Evolutionary conservation across 2,888 invertebrate species (phyloP), one percentile per base, ranked within the genome.

Genomic region (Neoitamus cyanurus): DNA sequence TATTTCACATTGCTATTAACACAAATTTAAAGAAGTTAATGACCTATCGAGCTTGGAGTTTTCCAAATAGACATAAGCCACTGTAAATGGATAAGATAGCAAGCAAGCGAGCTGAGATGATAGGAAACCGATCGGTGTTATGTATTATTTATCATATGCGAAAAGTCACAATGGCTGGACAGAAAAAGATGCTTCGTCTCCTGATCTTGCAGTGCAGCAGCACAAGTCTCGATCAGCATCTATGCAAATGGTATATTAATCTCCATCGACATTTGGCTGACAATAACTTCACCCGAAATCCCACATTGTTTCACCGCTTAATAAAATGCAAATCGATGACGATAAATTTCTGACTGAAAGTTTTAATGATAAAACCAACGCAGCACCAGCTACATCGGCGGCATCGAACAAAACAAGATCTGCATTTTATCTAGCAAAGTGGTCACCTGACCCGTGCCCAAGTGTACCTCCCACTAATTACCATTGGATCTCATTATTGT

Each of bases 401-500:
- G 58, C 58, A 37, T 15, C 42, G 75, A 13, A 75, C 15, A 75
- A 11, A 75, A 28, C 75, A 42, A 37, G 25, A 75, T 75, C 75
- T 42, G 42, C 75, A 75, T 75, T 58, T 42, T 28, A 75, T 75
- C 75, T 75, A 75, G 73, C 42, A 42, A 42, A 28, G 20, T 15
- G 42, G 25, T 37, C 75, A 58, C 58, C 58, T 58, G 58, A 75
- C 69, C 69, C 46, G 34, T 30, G 37, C 5, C 82, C 69, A 36
- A 82, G 25, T 37, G 69, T 69, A 82, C 82, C 82, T 82, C 82
- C 82, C 82, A 82, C 82, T 69, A 82, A 68, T 82, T 69, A 69
- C 69, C 42, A 78, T 68, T 84, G 83, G 83, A 78, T 15, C 84
- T 83, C 83, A 85, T 86, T 85, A 85, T 86, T 84, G 85, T 84